Evolutionary conservation across 2,113 vertebrate species (phyloP), one percentile per base, ranked within the genome.

Genomic region (Clarias gariepinus): DNA sequence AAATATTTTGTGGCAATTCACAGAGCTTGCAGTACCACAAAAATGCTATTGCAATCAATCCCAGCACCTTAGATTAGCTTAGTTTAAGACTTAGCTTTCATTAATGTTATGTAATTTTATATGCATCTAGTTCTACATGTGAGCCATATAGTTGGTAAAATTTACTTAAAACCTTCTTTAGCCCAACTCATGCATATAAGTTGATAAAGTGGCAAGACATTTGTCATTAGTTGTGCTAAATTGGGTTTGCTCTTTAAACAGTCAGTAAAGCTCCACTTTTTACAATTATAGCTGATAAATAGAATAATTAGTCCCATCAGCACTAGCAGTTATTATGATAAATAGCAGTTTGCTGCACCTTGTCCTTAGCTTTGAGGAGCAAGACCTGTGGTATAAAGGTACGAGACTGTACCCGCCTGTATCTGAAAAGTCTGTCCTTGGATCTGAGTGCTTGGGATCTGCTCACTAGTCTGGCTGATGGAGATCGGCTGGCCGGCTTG

Each of bases 341-440:
- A 41, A 30, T 41, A 21, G 53, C 9, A 53, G 36, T n/a, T 4
- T 16, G 5, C 61, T 57, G 12, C 16, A 12, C 63, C 16, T 71
- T 83, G 12, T 23, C 13, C 25, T 91, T 83, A 92, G 85, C 76
- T 88, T 77, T 93, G 92, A 66, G 93, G 92, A 30, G 87, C 86
- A 57, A 94, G 91, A 79, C 92, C 91, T n/a, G 92, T 90, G 83
- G 92, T 93, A 91, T 95, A 95, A 73, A 95, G 92, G 23, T 93
- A 95, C 25, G 95, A 95, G 3, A 95, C 94, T 12, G 92, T 94
- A 13, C 94, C 94, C 0, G 95, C 94, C 89, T 96, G 95, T 88
- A 96, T 95, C 91, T 95, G 95, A 64, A 97, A 97, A 13, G 94
- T 92, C 85, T 95, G 95, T 60, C 93, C 94, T 89, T 94, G 94